Conservation (phyloP, 2,797 vertebrate genomes). For the Hippoglossus hippoglossus region DNA sequence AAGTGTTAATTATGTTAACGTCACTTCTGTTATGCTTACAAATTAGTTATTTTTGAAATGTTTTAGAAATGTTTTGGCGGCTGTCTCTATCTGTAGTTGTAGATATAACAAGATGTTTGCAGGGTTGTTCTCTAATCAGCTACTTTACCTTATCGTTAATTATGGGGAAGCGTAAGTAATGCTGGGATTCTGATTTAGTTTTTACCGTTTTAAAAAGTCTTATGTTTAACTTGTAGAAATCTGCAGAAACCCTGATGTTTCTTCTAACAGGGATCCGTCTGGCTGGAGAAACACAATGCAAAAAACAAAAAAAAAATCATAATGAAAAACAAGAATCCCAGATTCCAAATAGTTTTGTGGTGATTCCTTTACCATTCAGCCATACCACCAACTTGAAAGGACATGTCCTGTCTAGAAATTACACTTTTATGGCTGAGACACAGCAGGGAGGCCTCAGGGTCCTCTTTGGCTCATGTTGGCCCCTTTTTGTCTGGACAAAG, state of each 20-base stretch:
- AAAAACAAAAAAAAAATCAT: neutral
- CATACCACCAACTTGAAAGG: conserved; percentile 59
- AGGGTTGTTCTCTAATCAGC: too few species aligned
- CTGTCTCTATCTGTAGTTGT: too few species aligned
- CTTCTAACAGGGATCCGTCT: neutral
- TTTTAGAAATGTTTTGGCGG: too few species aligned
- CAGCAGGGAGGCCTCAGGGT: conserved; percentile 51
- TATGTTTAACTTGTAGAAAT: too few species aligned
- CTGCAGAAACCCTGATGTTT: neutral
- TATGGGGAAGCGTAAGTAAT: too few species aligned
- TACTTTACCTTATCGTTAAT: too few species aligned
- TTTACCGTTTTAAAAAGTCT: too few species aligned
- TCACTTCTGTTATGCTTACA: too few species aligned
- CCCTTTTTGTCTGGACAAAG: conserved; percentile 80
- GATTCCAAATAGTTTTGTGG: conserved; percentile 20
- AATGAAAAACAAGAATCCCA: neutral
- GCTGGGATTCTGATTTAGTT: too few species aligned
- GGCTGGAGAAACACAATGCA: neutral
- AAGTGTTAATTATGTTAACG: too few species aligned
- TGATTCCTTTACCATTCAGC: conserved; percentile 33
- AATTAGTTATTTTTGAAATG: too few species aligned
- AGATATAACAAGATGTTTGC: too few species aligned
- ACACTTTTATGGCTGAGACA: conserved; percentile 59
- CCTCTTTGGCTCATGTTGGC: conserved; percentile 66
- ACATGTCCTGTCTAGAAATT: conserved; percentile 56